Base-by-base conservation (phyloP, 2,888 invertebrate genomes). In the Harpalus rubripes region DNA sequence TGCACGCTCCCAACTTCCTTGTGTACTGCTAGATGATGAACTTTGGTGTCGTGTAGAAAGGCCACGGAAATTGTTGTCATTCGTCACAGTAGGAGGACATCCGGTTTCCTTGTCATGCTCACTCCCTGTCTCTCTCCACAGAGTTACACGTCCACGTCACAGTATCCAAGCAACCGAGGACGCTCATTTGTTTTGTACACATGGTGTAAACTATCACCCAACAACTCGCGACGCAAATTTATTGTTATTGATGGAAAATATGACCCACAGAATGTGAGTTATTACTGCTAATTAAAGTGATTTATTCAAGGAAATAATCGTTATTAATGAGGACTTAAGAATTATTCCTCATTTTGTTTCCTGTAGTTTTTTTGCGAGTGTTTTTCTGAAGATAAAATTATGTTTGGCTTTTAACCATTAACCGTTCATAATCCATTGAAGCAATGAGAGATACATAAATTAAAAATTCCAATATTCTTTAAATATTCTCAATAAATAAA, bases 21-120 rank as follows among this genome's bases (percentile, higher is more conserved):
- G 56, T 78, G 32, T 78, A 78, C 78, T 56, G 44, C 78, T 52
- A 80, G 79, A 85, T 85, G 85, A 85, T 85, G 72, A 85, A 80
- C 74, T 68, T 68, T 80, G 68, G 72, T 85, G 85, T 80, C 81
- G 86, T 61, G 59, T 83, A 86, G 86, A 86, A 87, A 86, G 84
- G 85, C 85, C 84, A 68, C 86, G 86, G 87, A 87, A 87, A 87
- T 87, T 87, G 85, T 86, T 82, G 85, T 85, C 86, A 87, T 87
- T 86, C 86, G 85, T 87, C 86, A 87, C 85, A 85, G 84, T 79
- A 85, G 68, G 68, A 78, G 84, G 78, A 84, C 83, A 61, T 83
- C 82, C 83, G 76, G 76, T 83, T 76, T 83, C 72, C 82, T n/a
- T 39, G 44, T 76, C 65, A 18, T 44, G 16, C 16, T 41, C 44